Percentiles rank a stretch among this genome's conserved stretches.
phyloP scores from a whole-genome alignment of 2,113 vertebrate genomes.

The Plecotus auritus region DNA sequence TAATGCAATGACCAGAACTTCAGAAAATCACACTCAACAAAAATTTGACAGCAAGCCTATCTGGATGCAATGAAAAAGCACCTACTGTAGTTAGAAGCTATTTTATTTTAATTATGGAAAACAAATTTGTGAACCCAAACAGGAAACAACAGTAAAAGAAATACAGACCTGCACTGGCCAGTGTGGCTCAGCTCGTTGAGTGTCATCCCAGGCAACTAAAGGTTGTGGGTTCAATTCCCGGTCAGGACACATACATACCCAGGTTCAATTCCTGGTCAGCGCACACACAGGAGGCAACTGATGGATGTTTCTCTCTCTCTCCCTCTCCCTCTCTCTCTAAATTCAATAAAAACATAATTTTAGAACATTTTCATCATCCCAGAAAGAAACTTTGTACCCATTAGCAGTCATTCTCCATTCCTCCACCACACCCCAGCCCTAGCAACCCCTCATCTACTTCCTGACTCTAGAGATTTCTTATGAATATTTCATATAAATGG shows the following conservation, averaged over 20 bases:
- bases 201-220: too few relatives aligned
- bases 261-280: too few relatives aligned
- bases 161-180: background rate
- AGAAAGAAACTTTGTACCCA: background rate
- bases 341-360: background rate
- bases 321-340: too few relatives aligned
- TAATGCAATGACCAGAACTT: background rate
- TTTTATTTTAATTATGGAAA: background rate
- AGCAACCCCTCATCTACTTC: background rate
- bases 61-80: background rate
- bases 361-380: background rate
- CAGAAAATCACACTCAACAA: background rate
- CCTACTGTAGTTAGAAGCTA: background rate
- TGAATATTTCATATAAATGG: background rate
- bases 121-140: background rate
- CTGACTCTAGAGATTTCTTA: background rate
- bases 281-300: too few relatives aligned
- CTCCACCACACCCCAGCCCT: background rate
- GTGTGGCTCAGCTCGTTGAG: too few relatives aligned
- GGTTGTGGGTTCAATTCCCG: too few relatives aligned
- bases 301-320: too few relatives aligned
- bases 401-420: background rate
- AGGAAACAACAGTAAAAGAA: background rate
- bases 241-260: too few relatives aligned
- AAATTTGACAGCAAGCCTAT: background rate